Conservation (phyloP, 2,888 invertebrate genomes). For the Perizoma flavofasciatum region DNA sequence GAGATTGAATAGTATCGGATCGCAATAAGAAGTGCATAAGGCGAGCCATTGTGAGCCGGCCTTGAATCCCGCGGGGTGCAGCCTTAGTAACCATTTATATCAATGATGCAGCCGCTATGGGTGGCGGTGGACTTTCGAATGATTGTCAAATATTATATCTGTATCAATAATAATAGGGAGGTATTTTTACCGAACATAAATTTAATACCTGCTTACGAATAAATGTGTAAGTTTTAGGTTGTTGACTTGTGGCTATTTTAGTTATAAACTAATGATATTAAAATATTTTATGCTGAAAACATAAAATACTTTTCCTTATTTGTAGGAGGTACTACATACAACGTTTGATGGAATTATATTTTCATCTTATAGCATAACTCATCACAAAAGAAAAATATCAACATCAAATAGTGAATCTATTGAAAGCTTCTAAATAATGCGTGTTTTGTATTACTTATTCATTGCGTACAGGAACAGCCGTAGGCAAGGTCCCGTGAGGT, state of each 20-base stretch:
- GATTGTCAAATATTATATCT: slow-evolving; percentile 29
- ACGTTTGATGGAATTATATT: background rate
- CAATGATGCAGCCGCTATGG: slow-evolving; percentile 51
- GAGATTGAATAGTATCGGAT: slow-evolving; percentile 76
- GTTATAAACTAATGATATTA: too few species aligned
- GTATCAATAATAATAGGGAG: slow-evolving; percentile 18
- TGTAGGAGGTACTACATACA: too few species aligned
- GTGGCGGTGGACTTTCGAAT: slow-evolving; percentile 45
- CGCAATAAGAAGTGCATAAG: slow-evolving; percentile 72
- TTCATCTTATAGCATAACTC: slow-evolving; percentile 1
- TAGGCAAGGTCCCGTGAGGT: slow-evolving; percentile 73
- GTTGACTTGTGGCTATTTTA: too few species aligned
- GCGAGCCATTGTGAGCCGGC: slow-evolving; percentile 70
- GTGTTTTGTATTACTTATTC: slow-evolving; percentile 34
- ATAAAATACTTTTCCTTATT: too few species aligned
- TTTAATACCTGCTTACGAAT: slow-evolving; percentile 1
- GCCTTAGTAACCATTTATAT: slow-evolving; percentile 10
- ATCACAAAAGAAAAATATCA: slow-evolving; percentile 26
- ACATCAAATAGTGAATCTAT: slow-evolving; percentile 25
- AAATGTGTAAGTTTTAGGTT: background rate
- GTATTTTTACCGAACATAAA: slow-evolving; percentile 4
- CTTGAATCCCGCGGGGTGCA: slow-evolving; percentile 64
- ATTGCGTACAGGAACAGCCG: slow-evolving; percentile 51
- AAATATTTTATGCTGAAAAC: too few species aligned
- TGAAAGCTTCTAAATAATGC: slow-evolving; percentile 31